A percentile compares a stretch with the other conserved stretches of the same genome.
These are phyloP conservation scores for Pseudococcus jackbeardsleyi DNA, from an alignment of 2,888 invertebrate genomes.

Conservation along the genomic window DNA sequence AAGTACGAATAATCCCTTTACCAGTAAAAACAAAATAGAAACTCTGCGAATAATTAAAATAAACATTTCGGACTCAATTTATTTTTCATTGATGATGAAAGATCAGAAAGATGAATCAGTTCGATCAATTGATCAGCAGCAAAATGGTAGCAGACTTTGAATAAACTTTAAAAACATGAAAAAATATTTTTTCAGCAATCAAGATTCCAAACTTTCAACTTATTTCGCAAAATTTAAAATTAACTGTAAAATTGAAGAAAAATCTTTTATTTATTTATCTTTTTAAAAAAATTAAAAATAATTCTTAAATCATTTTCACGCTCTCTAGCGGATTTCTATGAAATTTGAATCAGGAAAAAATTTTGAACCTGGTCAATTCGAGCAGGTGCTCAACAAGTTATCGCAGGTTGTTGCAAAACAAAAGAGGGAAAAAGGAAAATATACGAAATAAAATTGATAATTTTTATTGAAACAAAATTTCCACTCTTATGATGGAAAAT, in stretches of 20 bases:
- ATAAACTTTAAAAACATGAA: no score
- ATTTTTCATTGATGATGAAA: not conserved
- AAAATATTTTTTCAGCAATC: not conserved
- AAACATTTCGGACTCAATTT: not conserved
- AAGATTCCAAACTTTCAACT: not conserved
- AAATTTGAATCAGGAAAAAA: not conserved
- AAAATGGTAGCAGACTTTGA: not conserved
- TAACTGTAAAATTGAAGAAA: not conserved
- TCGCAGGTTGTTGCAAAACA: slow-evolving; percentile 31
- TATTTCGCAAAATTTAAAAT: not conserved
- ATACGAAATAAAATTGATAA: not conserved
- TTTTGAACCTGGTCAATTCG: not conserved
- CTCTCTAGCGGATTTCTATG: not conserved
- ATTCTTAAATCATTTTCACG: not conserved
- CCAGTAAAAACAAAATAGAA: not conserved
- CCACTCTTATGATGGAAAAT: not conserved
- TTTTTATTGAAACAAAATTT: not conserved
- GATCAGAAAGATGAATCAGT: not conserved
- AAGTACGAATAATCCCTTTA: no score
- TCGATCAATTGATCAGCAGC: not conserved
- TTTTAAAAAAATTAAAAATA: not conserved
- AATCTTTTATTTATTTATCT: not conserved
- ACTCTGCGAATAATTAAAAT: not conserved
- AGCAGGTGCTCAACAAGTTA: slow-evolving; percentile 23
- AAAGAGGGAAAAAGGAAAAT: not conserved